Evolutionary conservation across 2,797 vertebrate species (phyloP).

Genomic region (Thamnophis elegans): DNA sequence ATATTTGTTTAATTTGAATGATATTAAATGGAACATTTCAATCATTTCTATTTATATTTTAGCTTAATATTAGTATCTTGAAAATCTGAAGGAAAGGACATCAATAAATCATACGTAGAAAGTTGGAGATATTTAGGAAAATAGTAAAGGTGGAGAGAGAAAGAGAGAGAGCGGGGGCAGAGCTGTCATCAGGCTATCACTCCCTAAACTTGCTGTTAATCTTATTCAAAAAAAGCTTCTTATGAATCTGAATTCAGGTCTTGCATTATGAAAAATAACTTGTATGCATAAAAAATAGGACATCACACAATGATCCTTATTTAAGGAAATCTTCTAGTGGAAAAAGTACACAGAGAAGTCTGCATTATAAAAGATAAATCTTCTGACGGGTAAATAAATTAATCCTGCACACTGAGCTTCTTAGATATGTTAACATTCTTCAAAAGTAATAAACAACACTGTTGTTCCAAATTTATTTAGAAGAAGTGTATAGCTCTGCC

Average conservation of each 20-base stretch:
- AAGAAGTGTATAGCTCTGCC: not conserved
- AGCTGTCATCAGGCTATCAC: conserved; percentile 5
- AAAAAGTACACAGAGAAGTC: conserved; percentile 33
- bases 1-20: conserved; percentile 23
- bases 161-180: not conserved
- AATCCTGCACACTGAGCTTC: conserved; percentile 32
- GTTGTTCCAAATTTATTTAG: not conserved
- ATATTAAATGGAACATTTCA: not conserved
- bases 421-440: conserved; percentile 20
- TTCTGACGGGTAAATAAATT: conserved; percentile 49
- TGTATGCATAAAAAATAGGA: conserved; percentile 30
- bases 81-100: not conserved
- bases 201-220: conserved; percentile 6
- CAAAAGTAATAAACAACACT: conserved; percentile 24
- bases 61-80: not conserved
- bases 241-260: conserved; percentile 32
- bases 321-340: conserved; percentile 16
- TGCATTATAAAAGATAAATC: conserved; percentile 35
- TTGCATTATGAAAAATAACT: conserved; percentile 44
- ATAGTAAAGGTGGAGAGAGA: not conserved
- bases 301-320: conserved; percentile 28
- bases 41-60: rapidly evolving
- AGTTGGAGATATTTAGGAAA: not conserved
- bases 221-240: conserved; percentile 5
- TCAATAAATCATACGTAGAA: not conserved